phyloP scores from a whole-genome alignment of 2,797 vertebrate species.

The Mormyrus proboscirostris region DNA sequence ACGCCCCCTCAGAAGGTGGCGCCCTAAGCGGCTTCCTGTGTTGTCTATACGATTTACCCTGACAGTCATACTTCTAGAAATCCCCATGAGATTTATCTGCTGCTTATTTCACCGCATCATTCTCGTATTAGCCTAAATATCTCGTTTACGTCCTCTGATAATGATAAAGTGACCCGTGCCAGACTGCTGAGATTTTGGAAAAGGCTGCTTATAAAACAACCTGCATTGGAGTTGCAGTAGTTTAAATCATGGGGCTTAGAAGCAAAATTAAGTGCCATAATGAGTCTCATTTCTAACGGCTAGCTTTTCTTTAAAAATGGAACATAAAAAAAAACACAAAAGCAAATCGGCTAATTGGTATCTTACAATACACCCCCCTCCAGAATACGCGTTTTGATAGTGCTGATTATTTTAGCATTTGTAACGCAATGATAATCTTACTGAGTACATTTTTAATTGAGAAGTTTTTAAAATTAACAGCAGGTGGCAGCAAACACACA shows the following conservation, averaged over 20 bases:
- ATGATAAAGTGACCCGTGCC: not conserved
- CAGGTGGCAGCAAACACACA: constrained; percentile 9
- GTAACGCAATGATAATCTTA: not conserved
- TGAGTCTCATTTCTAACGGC: not conserved
- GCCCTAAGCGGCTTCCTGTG: not conserved
- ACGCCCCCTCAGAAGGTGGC: not conserved
- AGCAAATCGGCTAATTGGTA: not conserved
- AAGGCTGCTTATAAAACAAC: not conserved
- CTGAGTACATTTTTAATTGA: not conserved
- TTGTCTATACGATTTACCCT: not conserved
- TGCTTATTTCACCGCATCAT: not conserved
- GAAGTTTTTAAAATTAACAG: not conserved
- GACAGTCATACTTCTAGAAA: not conserved
- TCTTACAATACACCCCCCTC: not conserved
- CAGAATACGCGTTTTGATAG: not conserved
- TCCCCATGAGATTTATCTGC: not conserved
- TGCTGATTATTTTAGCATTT: not conserved
- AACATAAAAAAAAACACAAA: not conserved
- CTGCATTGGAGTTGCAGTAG: not conserved
- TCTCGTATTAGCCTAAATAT: not conserved
- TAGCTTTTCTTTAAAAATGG: not conserved
- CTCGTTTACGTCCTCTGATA: not conserved
- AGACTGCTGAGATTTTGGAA: not conserved
- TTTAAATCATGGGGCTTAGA: not conserved
- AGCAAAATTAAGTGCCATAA: not conserved